Percentiles rank a stretch among this genome's conserved stretches.
phyloP scores from a whole-genome alignment of 2,797 vertebrate species.

The Lates japonicus region DNA sequence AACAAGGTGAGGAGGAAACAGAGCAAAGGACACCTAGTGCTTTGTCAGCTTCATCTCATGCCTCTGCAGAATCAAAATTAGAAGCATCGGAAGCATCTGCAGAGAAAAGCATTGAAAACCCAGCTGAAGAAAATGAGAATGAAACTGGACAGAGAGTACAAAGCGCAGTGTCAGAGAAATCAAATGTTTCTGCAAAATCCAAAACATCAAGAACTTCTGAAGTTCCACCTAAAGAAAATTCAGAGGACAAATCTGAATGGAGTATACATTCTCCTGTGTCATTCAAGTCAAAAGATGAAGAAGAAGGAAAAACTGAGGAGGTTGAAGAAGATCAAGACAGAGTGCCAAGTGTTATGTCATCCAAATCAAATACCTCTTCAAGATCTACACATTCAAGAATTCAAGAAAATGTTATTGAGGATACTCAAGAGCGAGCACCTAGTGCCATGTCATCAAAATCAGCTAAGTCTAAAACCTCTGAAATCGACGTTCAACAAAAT shows the following conservation, averaged over 20 bases:
- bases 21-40: slow-evolving; percentile 53
- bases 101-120: slow-evolving; percentile 42
- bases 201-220: slow-evolving; percentile 35
- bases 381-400: slow-evolving; percentile 70
- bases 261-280: slow-evolving; percentile 29
- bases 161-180: slow-evolving; percentile 62
- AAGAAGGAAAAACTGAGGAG: slow-evolving; percentile 52
- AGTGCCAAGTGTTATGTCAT: slow-evolving; percentile 64
- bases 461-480: slow-evolving; percentile 31
- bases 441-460: slow-evolving; percentile 54
- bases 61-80: slow-evolving; percentile 54
- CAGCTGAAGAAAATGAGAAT: slow-evolving; percentile 38
- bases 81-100: slow-evolving; percentile 56
- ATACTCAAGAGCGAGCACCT: slow-evolving; percentile 38
- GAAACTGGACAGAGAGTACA: slow-evolving; percentile 58
- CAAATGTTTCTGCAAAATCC: slow-evolving; percentile 63
- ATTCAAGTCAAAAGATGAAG: slow-evolving; percentile 54
- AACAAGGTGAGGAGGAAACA: slow-evolving; percentile 47
- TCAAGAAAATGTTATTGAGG: slow-evolving; percentile 38
- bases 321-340: slow-evolving; percentile 47
- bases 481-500: slow-evolving; percentile 38
- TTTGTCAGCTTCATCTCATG: slow-evolving; percentile 53
- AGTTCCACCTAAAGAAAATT: slow-evolving; percentile 25
- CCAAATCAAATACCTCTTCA: slow-evolving; percentile 63
- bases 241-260: slow-evolving; percentile 30